These are phyloP conservation scores for Vespertilio murinus DNA, from an alignment of 2,797 vertebrate species.

Conservation along the genomic window DNA sequence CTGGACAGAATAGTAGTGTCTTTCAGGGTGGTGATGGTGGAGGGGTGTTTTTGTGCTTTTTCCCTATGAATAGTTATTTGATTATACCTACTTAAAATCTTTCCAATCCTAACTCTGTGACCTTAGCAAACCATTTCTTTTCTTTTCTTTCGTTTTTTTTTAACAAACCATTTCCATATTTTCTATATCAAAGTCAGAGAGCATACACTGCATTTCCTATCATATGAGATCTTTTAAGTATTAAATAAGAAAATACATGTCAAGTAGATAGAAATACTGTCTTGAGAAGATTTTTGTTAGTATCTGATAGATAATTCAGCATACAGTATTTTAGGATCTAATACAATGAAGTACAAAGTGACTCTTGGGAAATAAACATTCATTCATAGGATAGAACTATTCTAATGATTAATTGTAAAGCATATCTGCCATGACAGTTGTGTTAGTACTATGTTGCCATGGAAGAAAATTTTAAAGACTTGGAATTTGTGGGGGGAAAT, in stretches of 20 bases:
- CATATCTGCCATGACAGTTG: constrained; percentile 9
- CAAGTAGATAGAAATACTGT: neutral
- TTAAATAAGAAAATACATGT: constrained; percentile 21
- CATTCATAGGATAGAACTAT: constrained; percentile 38
- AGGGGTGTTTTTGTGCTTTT: neutral
- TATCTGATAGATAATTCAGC: constrained; percentile 9
- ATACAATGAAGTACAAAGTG: constrained; percentile 24
- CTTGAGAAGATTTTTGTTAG: constrained; percentile 31
- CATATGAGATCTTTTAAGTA: neutral
- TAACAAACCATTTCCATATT: constrained; percentile 47
- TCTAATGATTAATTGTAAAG: neutral
- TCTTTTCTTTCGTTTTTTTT: neutral
- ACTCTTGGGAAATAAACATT: constrained; percentile 28
- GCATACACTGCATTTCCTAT: neutral
- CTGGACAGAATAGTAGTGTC: neutral
- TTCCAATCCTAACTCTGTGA: constrained; percentile 3
- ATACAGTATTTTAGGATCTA: neutral
- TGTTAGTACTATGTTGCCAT: constrained; percentile 14
- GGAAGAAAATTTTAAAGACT: neutral
- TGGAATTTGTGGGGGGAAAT: neutral
- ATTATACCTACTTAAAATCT: constrained; percentile 26
- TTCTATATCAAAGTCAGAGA: constrained; percentile 31
- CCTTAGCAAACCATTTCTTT: constrained; percentile 17
- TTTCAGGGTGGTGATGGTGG: neutral
- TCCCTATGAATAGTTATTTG: neutral